Conservation (phyloP, 1,140 invertebrate species). For the Neomicropteryx cornuta region DNA sequence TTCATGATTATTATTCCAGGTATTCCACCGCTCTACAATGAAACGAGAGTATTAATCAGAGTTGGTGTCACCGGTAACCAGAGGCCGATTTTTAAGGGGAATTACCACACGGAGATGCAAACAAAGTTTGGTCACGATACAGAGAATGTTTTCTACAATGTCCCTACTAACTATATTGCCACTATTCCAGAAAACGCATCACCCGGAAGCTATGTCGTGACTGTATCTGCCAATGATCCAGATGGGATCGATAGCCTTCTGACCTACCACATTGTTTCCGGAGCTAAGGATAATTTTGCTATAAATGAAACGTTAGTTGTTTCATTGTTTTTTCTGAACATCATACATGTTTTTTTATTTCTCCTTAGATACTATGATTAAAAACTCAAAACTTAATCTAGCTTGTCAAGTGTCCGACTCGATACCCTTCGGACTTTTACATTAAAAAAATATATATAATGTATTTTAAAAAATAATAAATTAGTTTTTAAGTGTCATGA, state of each 20-base stretch:
- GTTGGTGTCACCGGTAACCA: slow-evolving; percentile 70
- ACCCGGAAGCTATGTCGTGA: slow-evolving; percentile 56
- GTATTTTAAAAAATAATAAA: no score
- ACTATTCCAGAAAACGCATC: slow-evolving; percentile 58
- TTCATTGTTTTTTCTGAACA: no score
- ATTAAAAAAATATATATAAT: no score
- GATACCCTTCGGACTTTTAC: no score
- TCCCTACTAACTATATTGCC: slow-evolving; percentile 55
- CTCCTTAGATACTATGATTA: slow-evolving; percentile 5
- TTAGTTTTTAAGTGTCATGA: no score
- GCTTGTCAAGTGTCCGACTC: slow-evolving; percentile 5
- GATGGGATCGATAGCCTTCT: slow-evolving; percentile 60
- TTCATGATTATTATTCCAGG: no score
- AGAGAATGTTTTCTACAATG: slow-evolving; percentile 37
- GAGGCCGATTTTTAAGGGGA: slow-evolving; percentile 61
- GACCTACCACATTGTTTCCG: slow-evolving; percentile 60
- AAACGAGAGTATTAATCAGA: slow-evolving; percentile 51
- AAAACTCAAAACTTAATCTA: neutral
- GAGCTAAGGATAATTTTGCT: slow-evolving; percentile 69
- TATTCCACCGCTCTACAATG: slow-evolving; percentile 49
- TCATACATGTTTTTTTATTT: no score
- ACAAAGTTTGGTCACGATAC: no score
- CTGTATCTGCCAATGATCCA: slow-evolving; percentile 60
- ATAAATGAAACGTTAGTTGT: slow-evolving; percentile 53
- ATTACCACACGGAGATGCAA: slow-evolving; percentile 44